Evolutionary conservation across 2,888 invertebrate species (phyloP), one percentile per base, ranked within the genome.

Genomic region (Clanis bilineata): DNA sequence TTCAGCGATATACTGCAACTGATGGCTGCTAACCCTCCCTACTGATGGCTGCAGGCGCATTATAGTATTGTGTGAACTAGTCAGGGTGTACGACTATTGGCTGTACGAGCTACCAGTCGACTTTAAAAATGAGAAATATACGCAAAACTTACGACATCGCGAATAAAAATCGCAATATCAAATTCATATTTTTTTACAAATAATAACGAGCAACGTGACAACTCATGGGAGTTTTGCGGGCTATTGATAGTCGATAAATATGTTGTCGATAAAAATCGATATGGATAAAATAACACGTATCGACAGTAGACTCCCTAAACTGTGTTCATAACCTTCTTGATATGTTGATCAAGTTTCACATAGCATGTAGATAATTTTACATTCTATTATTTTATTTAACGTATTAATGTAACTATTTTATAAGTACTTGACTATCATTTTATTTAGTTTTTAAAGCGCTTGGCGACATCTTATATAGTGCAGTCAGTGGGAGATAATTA

Each of bases 401-500:
- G 25, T 25, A 47, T 47, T 28, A 47, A 28, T 47, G 25, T 25
- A 15, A 47, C 23, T 25, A 47, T 28, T 15, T 28, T 23, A 28
- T 32, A 32, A 2, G 25, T 6, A 25, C 6, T 25, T 25, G 3
- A 25, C 3, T 25, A 25, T 25, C 25, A 25, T 25, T 25, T 3
- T 43, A 21, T 43, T 22, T 51, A 51, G 28, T 51, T 51, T 28
- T 28, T 51, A 51, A 51, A 51, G 28, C 51, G 51, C 51, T 51
- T 51, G 51, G 51, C 51, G 51, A 18, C 28, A 15, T 51, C 28
- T 28, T 47, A 28, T 51, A 12, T 44, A 44, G 32, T 28, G 10
- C 18, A 7, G 51, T 21, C 51, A 18, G 7, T 32, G 51, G 18
- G 51, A 51, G 51, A 51, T 1, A 25, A 7, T 12, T 28, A 51